These are phyloP conservation scores for Thymelicus acteon DNA, from an alignment of 2,888 invertebrate genomes.

Conservation along the genomic window DNA sequence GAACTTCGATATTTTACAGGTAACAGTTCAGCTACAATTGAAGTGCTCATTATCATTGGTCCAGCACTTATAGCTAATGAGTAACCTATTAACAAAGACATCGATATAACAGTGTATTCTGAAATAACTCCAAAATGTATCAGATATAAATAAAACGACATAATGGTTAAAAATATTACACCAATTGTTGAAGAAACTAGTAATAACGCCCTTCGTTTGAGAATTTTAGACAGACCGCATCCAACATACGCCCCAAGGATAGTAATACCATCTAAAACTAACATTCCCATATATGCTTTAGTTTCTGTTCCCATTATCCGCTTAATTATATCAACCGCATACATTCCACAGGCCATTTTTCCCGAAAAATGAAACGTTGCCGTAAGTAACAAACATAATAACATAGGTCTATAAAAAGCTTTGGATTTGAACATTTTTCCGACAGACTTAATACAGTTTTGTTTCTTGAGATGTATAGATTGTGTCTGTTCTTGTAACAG, in stretches of 20 bases:
- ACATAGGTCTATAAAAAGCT: slow-evolving; percentile 39
- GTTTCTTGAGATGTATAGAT: no score
- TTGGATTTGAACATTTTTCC: slow-evolving; percentile 2
- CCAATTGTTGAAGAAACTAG: slow-evolving; percentile 44
- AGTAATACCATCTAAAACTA: slow-evolving; percentile 47
- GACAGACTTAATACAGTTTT: no score
- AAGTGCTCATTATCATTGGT: slow-evolving; percentile 52
- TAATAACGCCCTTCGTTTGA: slow-evolving; percentile 51
- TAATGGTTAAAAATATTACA: slow-evolving; percentile 41
- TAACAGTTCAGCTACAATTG: slow-evolving; percentile 44
- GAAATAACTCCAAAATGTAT: slow-evolving; percentile 36
- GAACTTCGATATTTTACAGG: slow-evolving; percentile 37
- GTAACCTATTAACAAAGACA: slow-evolving; percentile 56
- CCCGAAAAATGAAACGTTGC: slow-evolving; percentile 41
- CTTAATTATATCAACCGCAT: slow-evolving; percentile 45
- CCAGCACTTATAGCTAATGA: slow-evolving; percentile 55
- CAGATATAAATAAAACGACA: slow-evolving; percentile 47
- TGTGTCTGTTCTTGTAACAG: no score
- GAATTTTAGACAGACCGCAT: slow-evolving; percentile 49
- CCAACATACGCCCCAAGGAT: slow-evolving; percentile 59
- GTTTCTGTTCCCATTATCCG: slow-evolving; percentile 42
- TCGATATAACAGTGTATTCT: slow-evolving; percentile 50
- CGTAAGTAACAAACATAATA: slow-evolving; percentile 26
- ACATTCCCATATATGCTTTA: slow-evolving; percentile 45
- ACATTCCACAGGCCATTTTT: slow-evolving; percentile 42